Evolutionary conservation across 2,797 vertebrate genomes (phyloP).

Genomic region (Arnoldichthys spilopterus): DNA sequence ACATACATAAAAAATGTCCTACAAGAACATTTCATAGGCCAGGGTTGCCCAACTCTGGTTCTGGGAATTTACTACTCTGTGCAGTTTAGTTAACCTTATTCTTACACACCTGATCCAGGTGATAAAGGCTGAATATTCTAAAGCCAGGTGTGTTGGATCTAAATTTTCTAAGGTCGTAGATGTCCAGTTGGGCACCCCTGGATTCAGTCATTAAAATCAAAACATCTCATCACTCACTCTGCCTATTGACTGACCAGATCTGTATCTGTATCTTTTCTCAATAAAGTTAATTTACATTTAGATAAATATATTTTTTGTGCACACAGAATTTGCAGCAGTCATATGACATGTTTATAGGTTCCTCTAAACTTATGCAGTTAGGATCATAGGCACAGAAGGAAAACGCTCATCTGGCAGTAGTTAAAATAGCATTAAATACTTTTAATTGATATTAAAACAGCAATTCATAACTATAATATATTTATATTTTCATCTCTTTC

Average conservation of each 20-base stretch:
- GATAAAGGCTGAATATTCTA: too few species aligned
- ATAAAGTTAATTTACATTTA: background rate
- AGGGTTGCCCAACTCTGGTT: too few species aligned
- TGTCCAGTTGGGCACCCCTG: too few species aligned
- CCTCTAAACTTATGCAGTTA: background rate
- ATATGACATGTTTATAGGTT: background rate
- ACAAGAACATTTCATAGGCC: background rate
- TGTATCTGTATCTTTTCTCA: background rate
- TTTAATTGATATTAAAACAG: background rate
- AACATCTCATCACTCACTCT: constrained; percentile 6
- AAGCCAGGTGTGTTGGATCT: too few species aligned
- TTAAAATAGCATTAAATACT: background rate
- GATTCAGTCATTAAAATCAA: constrained; percentile 4
- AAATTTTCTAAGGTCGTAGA: too few species aligned
- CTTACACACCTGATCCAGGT: too few species aligned
- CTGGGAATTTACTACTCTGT: too few species aligned
- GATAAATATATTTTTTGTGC: background rate
- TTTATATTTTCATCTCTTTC: too few species aligned
- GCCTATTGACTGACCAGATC: background rate
- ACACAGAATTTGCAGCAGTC: background rate
- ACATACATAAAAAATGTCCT: background rate
- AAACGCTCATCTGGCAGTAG: too few species aligned
- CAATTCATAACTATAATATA: too few species aligned
- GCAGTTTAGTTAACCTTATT: too few species aligned
- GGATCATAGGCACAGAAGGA: background rate